Conservation (phyloP, 2,888 invertebrate genomes). For the Arenicola marina region DNA sequence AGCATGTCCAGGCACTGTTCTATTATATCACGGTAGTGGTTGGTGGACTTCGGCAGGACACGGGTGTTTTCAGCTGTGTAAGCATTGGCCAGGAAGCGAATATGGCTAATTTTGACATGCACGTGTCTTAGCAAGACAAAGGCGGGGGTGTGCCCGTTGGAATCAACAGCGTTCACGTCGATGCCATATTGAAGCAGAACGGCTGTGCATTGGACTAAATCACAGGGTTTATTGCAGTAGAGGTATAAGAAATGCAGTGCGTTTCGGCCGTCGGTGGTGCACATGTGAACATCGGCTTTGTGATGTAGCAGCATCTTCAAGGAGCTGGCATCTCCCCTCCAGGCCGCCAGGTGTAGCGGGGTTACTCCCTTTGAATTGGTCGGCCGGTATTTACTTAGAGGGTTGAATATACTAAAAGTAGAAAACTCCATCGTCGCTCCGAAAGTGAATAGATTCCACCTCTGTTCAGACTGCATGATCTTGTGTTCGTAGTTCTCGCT, state of each 20-base stretch:
- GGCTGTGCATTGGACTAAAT: conserved; percentile 12
- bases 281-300: conserved; percentile 10
- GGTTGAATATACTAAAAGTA: conserved; percentile 20
- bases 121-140: conserved; percentile 15
- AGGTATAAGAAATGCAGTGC: conserved; percentile 26
- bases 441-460: conserved; percentile 16
- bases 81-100: conserved; percentile 20
- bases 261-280: conserved; percentile 12
- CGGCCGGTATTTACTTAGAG: conserved; percentile 6
- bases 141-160: conserved; percentile 11
- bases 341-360: conserved; percentile 21
- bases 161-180: conserved; percentile 10
- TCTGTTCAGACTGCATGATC: conserved; percentile 18
- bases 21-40: conserved; percentile 14
- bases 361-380: conserved; percentile 8
- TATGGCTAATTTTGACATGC: conserved; percentile 15
- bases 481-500: conserved; percentile 21
- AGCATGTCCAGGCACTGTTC: conserved; percentile 13
- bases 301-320: conserved; percentile 17
- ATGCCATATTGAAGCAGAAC: conserved; percentile 19
- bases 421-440: conserved; percentile 20
- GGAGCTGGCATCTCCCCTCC: conserved; percentile 23
- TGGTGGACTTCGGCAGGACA: neutral
- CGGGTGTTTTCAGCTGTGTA: neutral
- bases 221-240: conserved; percentile 29